Conservation (phyloP, 2,113 vertebrate species). For the Tragulus kanchil region DNA sequence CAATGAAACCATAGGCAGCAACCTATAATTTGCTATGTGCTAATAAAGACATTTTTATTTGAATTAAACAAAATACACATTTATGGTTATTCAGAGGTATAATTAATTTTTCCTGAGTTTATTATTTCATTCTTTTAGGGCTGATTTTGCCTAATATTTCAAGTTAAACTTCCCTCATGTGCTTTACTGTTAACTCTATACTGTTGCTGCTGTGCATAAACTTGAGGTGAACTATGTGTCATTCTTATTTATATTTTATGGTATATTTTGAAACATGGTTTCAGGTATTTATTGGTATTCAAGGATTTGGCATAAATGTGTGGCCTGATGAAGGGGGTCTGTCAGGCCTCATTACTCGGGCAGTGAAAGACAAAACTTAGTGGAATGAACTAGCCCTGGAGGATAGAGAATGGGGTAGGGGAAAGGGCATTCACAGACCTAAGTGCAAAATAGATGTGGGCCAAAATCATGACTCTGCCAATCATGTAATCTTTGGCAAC, state of each 20-base stretch:
- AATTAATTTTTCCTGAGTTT: slow-evolving; percentile 29
- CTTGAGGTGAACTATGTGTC: slow-evolving; percentile 81
- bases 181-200: slow-evolving; percentile 28
- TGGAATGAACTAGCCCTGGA: not conserved
- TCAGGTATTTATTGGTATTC: slow-evolving; percentile 83
- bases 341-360: slow-evolving; percentile 61
- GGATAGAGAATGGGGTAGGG: not conserved
- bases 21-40: not conserved
- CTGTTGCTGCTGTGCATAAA: slow-evolving; percentile 72
- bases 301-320: slow-evolving; percentile 82
- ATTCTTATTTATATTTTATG: slow-evolving; percentile 84
- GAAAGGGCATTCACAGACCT: not conserved
- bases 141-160: slow-evolving; percentile 70
- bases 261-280: slow-evolving; percentile 85
- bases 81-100: not conserved
- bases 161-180: slow-evolving; percentile 21
- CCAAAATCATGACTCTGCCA: not conserved
- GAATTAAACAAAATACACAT: not conserved
- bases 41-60: slow-evolving; percentile 1
- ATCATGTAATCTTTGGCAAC: not conserved
- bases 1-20: not conserved
- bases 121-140: slow-evolving; percentile 57
- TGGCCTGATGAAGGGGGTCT: slow-evolving; percentile 81
- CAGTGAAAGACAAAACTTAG: slow-evolving; percentile 49
- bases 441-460: not conserved